Conservation (phyloP, 2,113 vertebrate species). For the Harpagus bidentatus region DNA sequence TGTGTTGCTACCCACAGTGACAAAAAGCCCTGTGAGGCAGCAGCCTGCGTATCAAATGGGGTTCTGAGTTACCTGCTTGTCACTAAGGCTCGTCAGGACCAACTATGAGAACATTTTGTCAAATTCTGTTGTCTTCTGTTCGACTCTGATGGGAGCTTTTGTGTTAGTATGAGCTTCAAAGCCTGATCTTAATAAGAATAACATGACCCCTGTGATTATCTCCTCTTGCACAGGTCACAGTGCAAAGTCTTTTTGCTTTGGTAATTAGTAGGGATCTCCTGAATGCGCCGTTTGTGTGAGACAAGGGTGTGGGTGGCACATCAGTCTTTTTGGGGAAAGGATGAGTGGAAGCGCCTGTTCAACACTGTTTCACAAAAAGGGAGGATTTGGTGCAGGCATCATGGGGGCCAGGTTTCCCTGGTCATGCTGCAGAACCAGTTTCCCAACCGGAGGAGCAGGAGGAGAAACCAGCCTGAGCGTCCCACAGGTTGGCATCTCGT, state of each 20-base stretch:
- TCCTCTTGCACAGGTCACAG: neutral
- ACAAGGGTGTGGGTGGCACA: neutral
- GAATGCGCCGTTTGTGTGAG: neutral
- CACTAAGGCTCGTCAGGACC: neutral
- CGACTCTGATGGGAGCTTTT: neutral
- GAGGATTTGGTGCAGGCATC: neutral
- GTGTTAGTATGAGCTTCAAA: neutral
- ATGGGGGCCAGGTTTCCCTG: neutral
- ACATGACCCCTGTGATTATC: neutral
- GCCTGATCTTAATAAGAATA: neutral
- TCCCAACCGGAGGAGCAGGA: neutral
- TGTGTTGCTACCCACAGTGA: neutral
- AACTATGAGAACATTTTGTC: neutral
- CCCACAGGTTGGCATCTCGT: rapidly evolving
- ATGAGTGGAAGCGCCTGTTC: neutral
- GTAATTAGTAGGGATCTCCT: neutral
- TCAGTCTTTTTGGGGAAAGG: neutral
- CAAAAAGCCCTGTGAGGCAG: neutral
- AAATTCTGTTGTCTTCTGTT: neutral
- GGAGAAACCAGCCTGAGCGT: rapidly evolving
- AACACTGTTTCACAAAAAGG: neutral
- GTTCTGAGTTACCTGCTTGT: neutral
- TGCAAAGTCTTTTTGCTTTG: neutral
- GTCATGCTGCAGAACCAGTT: neutral
- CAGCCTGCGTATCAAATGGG: rapidly evolving